phyloP scores from a whole-genome alignment of 2,888 invertebrate genomes.

The Fragum fragum region DNA sequence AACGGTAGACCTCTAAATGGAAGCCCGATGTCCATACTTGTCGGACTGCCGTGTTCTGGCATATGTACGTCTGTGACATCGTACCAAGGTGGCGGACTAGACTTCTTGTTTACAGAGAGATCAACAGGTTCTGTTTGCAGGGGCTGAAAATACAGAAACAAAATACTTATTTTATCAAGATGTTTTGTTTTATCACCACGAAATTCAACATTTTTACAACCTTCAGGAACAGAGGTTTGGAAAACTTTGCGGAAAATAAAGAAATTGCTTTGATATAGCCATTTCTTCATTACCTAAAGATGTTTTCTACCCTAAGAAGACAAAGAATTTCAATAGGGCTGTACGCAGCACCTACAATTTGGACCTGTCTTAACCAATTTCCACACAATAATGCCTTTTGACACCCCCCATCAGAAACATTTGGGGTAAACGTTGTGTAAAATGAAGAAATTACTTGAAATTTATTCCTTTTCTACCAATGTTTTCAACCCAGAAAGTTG shows the following conservation, averaged over 20 bases:
- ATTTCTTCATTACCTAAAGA: neutral
- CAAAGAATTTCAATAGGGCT: neutral
- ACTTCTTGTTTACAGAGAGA: constrained; percentile 79
- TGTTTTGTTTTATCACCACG: too few relatives aligned
- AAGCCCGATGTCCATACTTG: constrained; percentile 73
- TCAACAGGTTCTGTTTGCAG: constrained; percentile 85
- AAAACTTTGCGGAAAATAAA: neutral
- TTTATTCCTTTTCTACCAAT: too few relatives aligned
- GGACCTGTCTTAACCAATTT: too few relatives aligned
- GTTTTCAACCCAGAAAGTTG: too few relatives aligned
- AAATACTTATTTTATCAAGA: neutral
- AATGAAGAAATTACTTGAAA: too few relatives aligned
- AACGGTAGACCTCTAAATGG: constrained; percentile 51
- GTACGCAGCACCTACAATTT: too few relatives aligned
- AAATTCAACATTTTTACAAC: neutral
- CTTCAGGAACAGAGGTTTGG: neutral
- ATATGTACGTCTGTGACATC: constrained; percentile 54
- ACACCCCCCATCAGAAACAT: too few relatives aligned
- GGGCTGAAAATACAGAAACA: constrained; percentile 71
- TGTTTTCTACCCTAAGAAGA: neutral
- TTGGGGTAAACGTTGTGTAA: too few relatives aligned
- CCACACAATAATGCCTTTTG: too few relatives aligned
- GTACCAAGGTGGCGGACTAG: constrained; percentile 60
- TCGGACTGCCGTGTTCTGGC: constrained; percentile 53
- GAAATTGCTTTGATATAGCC: neutral